phyloP scores from a whole-genome alignment of 1,140 invertebrate species.

The Anadara kagoshimensis region DNA sequence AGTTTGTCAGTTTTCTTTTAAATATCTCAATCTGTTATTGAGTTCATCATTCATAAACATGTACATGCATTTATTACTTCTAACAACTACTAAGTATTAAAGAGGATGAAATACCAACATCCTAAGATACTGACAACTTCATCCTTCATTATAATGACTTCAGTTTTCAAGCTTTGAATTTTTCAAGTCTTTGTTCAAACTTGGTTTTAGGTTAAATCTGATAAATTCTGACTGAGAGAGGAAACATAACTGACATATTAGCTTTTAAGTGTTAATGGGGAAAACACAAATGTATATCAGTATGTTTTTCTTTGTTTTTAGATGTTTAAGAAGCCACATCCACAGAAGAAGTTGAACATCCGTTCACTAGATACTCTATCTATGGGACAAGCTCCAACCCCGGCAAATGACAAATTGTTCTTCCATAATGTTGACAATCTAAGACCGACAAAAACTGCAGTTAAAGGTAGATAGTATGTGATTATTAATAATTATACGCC shows the following conservation, averaged over 20 bases:
- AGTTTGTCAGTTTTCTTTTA: too few relatives aligned
- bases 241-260: not conserved
- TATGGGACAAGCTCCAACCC: conserved; percentile 42
- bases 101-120: too few relatives aligned
- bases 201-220: not conserved
- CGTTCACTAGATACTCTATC: conserved; percentile 58
- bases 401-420: conserved; percentile 78
- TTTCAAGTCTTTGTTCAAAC: not conserved
- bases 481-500: too few relatives aligned
- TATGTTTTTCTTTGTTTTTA: conserved; percentile 61
- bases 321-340: conserved; percentile 98
- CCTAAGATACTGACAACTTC: too few relatives aligned
- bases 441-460: conserved; percentile 91
- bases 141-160: not conserved
- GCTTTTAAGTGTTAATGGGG: not conserved
- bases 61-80: too few relatives aligned
- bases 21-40: too few relatives aligned
- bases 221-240: not conserved
- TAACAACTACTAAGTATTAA: too few relatives aligned
- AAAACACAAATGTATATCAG: not conserved
- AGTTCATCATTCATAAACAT: too few relatives aligned
- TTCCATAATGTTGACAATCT: conserved; percentile 98
- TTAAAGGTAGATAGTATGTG: conserved; percentile 80
- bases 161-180: not conserved
- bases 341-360: conserved; percentile 85